Percentiles rank a stretch among this genome's conserved stretches.
phyloP scores from a whole-genome alignment of 2,888 invertebrate species.

The Yponomeuta evonymella region DNA sequence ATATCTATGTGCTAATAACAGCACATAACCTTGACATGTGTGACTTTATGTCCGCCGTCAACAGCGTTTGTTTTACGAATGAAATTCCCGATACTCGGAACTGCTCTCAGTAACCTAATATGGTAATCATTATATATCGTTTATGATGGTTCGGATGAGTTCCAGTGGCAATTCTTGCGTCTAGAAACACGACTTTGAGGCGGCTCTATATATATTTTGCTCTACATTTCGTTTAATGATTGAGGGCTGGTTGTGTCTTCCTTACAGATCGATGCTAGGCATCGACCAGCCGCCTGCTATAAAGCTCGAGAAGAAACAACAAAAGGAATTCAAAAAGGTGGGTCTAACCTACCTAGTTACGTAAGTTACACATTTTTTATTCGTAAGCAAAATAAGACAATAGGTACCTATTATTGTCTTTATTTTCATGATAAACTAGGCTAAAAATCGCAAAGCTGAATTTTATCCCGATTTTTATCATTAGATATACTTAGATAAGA shows the following conservation, averaged over 20 bases:
- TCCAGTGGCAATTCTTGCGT: neutral
- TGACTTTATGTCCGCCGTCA: no score
- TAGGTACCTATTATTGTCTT: no score
- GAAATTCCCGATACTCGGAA: neutral
- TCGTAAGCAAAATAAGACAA: no score
- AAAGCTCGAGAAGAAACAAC: slow-evolving; percentile 44
- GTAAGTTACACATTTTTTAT: neutral
- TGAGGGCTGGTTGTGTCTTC: slow-evolving; percentile 15
- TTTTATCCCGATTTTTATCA: no score
- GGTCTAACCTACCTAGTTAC: slow-evolving; percentile 21
- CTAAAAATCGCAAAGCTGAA: no score
- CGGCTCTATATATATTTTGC: slow-evolving; percentile 1
- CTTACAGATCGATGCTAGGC: slow-evolving; percentile 63
- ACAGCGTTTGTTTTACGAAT: neutral
- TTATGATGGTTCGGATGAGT: neutral
- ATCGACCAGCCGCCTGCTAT: slow-evolving; percentile 65
- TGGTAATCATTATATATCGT: neutral
- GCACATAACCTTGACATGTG: no score
- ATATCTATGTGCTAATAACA: no score
- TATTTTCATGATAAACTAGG: no score
- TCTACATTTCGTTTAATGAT: slow-evolving; percentile 7
- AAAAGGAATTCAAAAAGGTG: slow-evolving; percentile 59
- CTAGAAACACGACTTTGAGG: neutral
- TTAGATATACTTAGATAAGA: no score
- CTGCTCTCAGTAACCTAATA: neutral